Base-by-base conservation (phyloP, 2,888 invertebrate species). In the Pterobdella sp. region DNA sequence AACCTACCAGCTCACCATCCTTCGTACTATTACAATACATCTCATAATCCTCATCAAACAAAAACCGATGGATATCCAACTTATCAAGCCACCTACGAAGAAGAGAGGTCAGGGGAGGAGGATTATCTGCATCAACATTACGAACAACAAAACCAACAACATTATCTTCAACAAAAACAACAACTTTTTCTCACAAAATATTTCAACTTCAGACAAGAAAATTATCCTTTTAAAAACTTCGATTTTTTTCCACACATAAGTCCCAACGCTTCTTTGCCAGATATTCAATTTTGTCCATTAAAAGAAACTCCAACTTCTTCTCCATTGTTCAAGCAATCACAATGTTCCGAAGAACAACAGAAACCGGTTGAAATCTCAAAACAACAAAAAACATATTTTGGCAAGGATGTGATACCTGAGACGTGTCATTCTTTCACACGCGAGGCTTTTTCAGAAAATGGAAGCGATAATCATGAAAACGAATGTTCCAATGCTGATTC, bases 401-500 rank as follows among this genome's bases (percentile, higher is more conserved):
- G 22, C 49, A 42, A 42, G 22, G 49, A 42, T 7, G 10, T 22
- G 49, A 42, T 22, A 42, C 22, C 49, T 22, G 49, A 42, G 22
- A 42, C 49, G 10, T 42, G 7, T 42, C 49, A 42, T 7, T 42
- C 49, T 42, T 42, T 22, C 49, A 22, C 49, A 42, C 49, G 49
- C 49, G 22, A 42, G 7, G 10, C 49, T 42, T 42, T 42, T 22
- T 42, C 49, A 42, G 49, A 42, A 42, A 42, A 42, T 42, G 49
- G 10, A 42, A 42, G 49, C 22, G 49, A 42, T 42, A 42, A 42
- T 7, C 26, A 56, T 22, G 56, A 49, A 26, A 37, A 70, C 35
- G 56, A 49, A n/a, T 32, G 18, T n/a, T 63, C 63, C 71, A 71
- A 56, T 31, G 35, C 71, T 1, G 32, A 60, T 2, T 36, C 71